phyloP scores from a whole-genome alignment of 1,140 invertebrate genomes.

The Bombus breviceps region DNA sequence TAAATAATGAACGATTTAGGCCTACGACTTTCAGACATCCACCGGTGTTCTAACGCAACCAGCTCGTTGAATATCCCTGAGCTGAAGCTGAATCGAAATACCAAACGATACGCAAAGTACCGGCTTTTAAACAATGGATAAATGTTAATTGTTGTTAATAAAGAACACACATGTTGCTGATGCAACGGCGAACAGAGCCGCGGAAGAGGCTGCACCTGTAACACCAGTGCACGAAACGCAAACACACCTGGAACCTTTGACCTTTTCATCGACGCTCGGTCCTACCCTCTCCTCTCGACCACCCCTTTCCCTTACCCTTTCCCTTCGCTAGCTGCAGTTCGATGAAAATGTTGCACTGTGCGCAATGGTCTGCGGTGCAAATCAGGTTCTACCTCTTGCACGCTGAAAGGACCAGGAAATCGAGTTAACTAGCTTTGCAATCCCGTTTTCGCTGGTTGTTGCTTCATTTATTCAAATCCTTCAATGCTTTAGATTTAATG shows the following conservation, averaged over 20 bases:
- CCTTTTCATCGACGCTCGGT: conserved; percentile 69
- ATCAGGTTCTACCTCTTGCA: conserved; percentile 10
- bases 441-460: background rate
- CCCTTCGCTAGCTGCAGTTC: conserved; percentile 58
- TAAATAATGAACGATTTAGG: background rate
- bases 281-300: conserved; percentile 50
- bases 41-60: no score
- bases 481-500: background rate
- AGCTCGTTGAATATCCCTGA: background rate
- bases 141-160: conserved; percentile 84
- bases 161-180: conserved; percentile 82
- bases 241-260: conserved; percentile 76
- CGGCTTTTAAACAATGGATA: conserved; percentile 74
- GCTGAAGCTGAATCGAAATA: background rate
- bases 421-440: no score
- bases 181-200: conserved; percentile 81
- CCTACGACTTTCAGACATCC: background rate
- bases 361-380: background rate
- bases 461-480: background rate
- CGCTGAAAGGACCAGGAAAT: background rate
- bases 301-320: conserved; percentile 56
- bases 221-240: conserved; percentile 72
- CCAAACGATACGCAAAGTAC: conserved; percentile 2
- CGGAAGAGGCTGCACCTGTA: conserved; percentile 80
- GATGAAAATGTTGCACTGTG: conserved; percentile 37